Evolutionary conservation across 2,113 vertebrate species (phyloP).

Genomic region (Lepidothrix coronata): DNA sequence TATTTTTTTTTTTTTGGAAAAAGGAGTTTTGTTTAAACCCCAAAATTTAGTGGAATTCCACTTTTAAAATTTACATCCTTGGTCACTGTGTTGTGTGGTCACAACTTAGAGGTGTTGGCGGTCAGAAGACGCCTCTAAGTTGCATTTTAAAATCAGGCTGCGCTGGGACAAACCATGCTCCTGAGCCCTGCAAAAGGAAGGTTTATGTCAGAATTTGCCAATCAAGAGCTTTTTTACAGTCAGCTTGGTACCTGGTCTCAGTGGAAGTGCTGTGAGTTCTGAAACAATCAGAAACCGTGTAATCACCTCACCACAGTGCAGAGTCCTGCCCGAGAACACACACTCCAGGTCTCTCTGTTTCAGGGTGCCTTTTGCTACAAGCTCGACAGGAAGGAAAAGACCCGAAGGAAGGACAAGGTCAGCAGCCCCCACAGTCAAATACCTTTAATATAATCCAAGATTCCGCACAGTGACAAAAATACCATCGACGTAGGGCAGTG

Average conservation of each 20-base stretch:
- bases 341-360: background rate
- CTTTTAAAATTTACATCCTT: background rate
- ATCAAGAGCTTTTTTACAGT: background rate
- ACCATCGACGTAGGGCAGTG: background rate
- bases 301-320: background rate
- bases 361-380: background rate
- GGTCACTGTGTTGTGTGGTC: background rate
- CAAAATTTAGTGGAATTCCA: background rate
- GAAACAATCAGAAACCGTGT: accelerated
- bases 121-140: background rate
- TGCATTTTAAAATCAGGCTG: background rate
- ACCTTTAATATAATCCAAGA: slow-evolving; percentile 15
- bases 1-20: background rate
- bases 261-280: background rate
- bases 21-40: background rate
- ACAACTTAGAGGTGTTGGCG: background rate
- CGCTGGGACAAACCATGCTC: background rate
- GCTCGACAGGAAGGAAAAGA: background rate
- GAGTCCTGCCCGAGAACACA: background rate
- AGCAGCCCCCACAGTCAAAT: background rate
- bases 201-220: background rate
- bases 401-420: background rate
- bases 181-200: background rate
- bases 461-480: background rate
- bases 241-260: background rate